Evolutionary conservation across 1,140 invertebrate genomes (phyloP), one percentile per base, ranked within the genome.

Genomic region (Cyrtorhinus lividipennis): DNA sequence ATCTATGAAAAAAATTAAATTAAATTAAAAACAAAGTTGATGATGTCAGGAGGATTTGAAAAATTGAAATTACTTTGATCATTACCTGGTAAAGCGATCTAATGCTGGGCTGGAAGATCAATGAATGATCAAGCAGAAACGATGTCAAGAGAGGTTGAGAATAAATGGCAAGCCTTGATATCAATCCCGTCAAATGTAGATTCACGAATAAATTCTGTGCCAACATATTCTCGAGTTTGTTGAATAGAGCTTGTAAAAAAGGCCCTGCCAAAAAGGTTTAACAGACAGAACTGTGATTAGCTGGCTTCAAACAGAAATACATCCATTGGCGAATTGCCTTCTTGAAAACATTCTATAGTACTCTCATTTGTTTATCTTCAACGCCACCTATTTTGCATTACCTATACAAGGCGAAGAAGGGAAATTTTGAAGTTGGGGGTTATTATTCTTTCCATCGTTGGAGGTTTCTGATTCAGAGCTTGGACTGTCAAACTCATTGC

Each of bases 51-150:
- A n/a, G n/a, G n/a, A n/a, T n/a, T n/a, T n/a, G n/a, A n/a, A n/a
- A n/a, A n/a, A n/a, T n/a, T n/a, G n/a, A n/a, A n/a, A n/a, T n/a
- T n/a, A 38, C 5, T 38, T 38, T 38, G 30, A 38, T 38, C 15
- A 5, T 8, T 27, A 63, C 90, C 80, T 94, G 90, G 74, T 89
- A 87, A 59, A 97, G 77, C 18, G 90, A 94, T 71, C 89, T 87
- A 66, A 95, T 87, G 69, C 88, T 88, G 1, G 91, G 90, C 71
- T 93, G 90, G 68, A 93, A 83, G 59, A 91, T 84, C 59, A 93
- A 81, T 62, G 85, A 86, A 64, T 90, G 83, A 71, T 92, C 91
- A 12, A 97, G 77, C 25, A 98, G 75, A 72, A 95, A 85, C 0
- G 92, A 89, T 57, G 88, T 81, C 8, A 97, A 75, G 18, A 97